These are phyloP conservation scores for Nautilus pompilius DNA, from an alignment of 1,140 invertebrate species.

Conservation along the genomic window DNA sequence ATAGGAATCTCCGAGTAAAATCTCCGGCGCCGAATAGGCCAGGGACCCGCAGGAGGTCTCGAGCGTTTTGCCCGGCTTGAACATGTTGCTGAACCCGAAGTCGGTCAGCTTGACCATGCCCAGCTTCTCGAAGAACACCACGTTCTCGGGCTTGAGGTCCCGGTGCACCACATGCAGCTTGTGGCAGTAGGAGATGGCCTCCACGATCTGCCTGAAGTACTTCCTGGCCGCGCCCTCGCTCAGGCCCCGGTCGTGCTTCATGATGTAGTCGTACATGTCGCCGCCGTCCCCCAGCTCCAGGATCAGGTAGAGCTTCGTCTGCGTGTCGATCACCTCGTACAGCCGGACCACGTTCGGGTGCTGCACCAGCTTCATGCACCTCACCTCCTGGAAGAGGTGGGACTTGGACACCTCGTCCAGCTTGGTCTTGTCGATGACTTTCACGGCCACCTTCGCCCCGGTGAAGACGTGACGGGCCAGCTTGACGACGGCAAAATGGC, in stretches of 20 bases:
- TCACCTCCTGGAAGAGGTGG: constrained; percentile 92
- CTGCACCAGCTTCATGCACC: constrained; percentile 98
- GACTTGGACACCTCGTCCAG: constrained; percentile 93
- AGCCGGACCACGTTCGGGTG: constrained; percentile 96
- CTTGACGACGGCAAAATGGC: constrained; percentile 99
- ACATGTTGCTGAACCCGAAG: constrained; percentile 96
- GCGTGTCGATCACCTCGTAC: constrained; percentile 99
- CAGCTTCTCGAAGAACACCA: constrained; percentile 96
- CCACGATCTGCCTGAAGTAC: constrained; percentile 92
- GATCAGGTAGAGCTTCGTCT: constrained; percentile 70
- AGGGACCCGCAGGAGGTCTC: constrained; percentile 99
- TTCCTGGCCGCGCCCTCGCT: constrained; percentile 74
- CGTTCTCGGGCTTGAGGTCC: constrained; percentile 98
- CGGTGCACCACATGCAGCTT: constrained; percentile 88
- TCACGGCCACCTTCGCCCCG: constrained; percentile 88
- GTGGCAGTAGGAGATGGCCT: constrained; percentile 98
- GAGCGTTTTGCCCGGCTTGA: constrained; percentile 93
- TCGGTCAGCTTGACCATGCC: constrained; percentile 98
- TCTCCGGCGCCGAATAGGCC: constrained; percentile 99
- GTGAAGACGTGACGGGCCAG: constrained; percentile 97
- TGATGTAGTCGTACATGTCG: constrained; percentile 99
- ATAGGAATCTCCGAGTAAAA: constrained; percentile 82
- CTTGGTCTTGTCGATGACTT: constrained; percentile 96
- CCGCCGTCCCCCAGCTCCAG: constrained; percentile 97
- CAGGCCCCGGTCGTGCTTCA: constrained; percentile 77